These are phyloP conservation scores for Marcusenius ussheri DNA, from an alignment of 2,113 vertebrate species.

Conservation along the genomic window DNA sequence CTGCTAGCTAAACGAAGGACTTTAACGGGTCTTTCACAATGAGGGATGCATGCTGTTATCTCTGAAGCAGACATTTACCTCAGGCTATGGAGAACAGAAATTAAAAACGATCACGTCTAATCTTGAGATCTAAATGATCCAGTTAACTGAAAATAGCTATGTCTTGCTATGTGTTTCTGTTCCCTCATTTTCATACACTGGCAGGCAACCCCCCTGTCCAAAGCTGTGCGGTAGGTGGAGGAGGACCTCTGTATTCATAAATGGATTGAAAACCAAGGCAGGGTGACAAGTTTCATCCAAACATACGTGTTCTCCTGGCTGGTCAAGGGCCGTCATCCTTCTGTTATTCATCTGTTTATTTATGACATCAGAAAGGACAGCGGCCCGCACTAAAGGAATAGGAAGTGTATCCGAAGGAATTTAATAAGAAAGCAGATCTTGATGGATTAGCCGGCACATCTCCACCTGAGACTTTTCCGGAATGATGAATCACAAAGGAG, in stretches of 20 bases:
- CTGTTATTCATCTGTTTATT: constrained; percentile 60
- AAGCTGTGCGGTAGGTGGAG: not conserved
- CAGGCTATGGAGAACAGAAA: not conserved
- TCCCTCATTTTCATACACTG: not conserved
- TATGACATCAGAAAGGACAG: constrained; percentile 64
- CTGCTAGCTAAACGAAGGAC: not conserved
- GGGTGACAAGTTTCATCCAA: not conserved
- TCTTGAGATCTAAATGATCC: not conserved
- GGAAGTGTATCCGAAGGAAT: constrained; percentile 68
- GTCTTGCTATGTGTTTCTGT: not conserved
- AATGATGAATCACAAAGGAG: constrained; percentile 69
- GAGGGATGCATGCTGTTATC: not conserved
- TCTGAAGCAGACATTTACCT: not conserved
- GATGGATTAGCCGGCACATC: constrained; percentile 70
- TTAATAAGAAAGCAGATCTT: constrained; percentile 72
- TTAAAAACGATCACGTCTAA: not conserved
- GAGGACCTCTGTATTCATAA: not conserved
- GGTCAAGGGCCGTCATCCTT: not conserved
- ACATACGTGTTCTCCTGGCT: not conserved
- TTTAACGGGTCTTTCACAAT: not conserved
- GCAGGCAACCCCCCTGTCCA: not conserved
- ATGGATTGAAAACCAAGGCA: not conserved
- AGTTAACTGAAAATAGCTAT: not conserved
- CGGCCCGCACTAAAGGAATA: constrained; percentile 56
- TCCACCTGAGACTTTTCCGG: constrained; percentile 63